phyloP scores from a whole-genome alignment of 2,888 invertebrate genomes.

The Mesorhabditis belari region DNA sequence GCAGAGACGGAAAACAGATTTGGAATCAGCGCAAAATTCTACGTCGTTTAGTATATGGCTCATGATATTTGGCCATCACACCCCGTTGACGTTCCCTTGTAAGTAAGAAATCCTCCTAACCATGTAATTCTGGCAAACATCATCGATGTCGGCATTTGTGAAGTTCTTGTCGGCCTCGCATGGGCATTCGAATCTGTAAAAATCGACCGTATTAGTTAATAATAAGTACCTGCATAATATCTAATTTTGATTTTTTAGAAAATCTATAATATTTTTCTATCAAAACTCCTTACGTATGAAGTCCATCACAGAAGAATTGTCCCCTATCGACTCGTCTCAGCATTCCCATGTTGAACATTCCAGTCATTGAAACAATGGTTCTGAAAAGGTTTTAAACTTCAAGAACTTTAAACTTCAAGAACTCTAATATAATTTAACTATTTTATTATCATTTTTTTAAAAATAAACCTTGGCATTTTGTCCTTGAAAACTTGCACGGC shows the following conservation, averaged over 20 bases:
- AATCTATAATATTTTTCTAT: neutral
- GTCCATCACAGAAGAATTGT: slow-evolving; percentile 24
- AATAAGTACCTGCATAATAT: neutral
- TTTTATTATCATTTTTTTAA: too few relatives aligned
- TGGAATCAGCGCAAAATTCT: too few relatives aligned
- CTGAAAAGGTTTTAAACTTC: too few relatives aligned
- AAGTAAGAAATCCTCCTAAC: too few relatives aligned
- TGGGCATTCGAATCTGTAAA: slow-evolving; percentile 23
- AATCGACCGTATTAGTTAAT: neutral
- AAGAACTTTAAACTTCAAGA: too few relatives aligned
- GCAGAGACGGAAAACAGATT: too few relatives aligned
- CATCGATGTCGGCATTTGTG: slow-evolving; percentile 26
- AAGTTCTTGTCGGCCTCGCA: slow-evolving; percentile 25
- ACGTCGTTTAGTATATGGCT: too few relatives aligned
- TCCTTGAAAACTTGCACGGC: slow-evolving; percentile 30
- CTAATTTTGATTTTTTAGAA: neutral
- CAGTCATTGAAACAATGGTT: slow-evolving; percentile 29
- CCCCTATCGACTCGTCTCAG: slow-evolving; percentile 22
- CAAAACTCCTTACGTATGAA: slow-evolving; percentile 17
- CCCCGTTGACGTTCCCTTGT: too few relatives aligned
- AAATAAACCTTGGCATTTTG: slow-evolving; percentile 18
- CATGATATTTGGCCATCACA: too few relatives aligned
- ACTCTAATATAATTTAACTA: too few relatives aligned
- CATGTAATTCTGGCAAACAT: slow-evolving; percentile 27
- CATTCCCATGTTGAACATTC: slow-evolving; percentile 37